phyloP scores from a whole-genome alignment of 2,797 vertebrate species.

The Hypotaenidia okinawae region DNA sequence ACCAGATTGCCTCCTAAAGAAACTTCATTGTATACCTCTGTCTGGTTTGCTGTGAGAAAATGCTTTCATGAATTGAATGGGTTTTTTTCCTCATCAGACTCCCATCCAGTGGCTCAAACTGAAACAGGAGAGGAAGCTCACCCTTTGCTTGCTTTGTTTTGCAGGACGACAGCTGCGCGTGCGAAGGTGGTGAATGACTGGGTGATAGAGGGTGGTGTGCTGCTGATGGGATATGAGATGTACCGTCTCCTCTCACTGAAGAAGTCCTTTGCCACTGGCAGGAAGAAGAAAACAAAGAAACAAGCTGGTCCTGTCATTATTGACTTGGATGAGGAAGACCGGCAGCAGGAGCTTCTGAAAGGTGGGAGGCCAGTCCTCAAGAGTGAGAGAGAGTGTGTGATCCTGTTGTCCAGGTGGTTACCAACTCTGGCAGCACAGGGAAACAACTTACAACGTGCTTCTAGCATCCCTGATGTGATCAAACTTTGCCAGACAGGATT shows the following conservation, averaged over 20 bases:
- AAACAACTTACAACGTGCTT: not conserved
- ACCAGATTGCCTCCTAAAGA: not conserved
- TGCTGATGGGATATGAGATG: slow-evolving; percentile 99
- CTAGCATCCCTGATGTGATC: not conserved
- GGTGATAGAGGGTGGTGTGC: slow-evolving; percentile 92
- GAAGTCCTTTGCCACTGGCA: slow-evolving; percentile 94
- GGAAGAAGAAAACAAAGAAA: slow-evolving; percentile 97
- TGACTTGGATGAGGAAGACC: slow-evolving; percentile 97
- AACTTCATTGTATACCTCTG: not conserved
- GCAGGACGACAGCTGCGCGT: slow-evolving; percentile 90
- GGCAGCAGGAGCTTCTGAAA: slow-evolving; percentile 97
- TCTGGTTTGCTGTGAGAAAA: not conserved
- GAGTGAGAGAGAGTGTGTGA: not conserved
- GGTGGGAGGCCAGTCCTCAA: slow-evolving; percentile 72
- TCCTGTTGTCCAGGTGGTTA: not conserved
- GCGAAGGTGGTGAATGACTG: slow-evolving; percentile 96
- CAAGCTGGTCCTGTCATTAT: slow-evolving; percentile 94
- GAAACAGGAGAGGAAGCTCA: not conserved
- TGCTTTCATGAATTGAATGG: not conserved
- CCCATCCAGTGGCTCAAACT: not conserved
- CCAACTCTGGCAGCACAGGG: not conserved
- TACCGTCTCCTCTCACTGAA: slow-evolving; percentile 97
- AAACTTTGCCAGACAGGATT: not conserved
- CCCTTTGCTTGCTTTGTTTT: slow-evolving; percentile 26
- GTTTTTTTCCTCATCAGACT: not conserved